Evolutionary conservation across 2,888 invertebrate species (phyloP).

Genomic region (Proisotoma minuta): DNA sequence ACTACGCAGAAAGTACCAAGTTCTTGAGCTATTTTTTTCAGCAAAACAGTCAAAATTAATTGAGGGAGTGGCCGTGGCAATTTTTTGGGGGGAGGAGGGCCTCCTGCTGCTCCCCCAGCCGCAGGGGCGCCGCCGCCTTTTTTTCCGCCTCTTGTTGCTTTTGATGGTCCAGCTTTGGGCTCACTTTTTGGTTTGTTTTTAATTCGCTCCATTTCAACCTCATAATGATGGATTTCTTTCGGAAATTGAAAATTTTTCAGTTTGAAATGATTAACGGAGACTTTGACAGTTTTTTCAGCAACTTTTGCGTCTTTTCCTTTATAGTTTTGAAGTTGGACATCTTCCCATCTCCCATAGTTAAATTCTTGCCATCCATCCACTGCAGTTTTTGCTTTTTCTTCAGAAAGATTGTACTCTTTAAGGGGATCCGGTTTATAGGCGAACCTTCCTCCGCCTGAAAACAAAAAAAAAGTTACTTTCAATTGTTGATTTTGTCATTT

Average conservation of each 20-base stretch:
- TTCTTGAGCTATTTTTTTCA: background rate
- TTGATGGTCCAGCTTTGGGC: background rate
- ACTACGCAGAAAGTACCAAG: constrained; percentile 5
- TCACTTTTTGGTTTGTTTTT: background rate
- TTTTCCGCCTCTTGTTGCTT: background rate
- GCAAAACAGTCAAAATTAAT: constrained; percentile 7
- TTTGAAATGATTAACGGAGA: constrained; percentile 20
- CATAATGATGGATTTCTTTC: constrained; percentile 18
- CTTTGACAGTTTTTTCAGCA: background rate
- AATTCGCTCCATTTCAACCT: constrained; percentile 16
- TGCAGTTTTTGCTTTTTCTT: too few relatives aligned
- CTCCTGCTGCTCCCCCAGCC: background rate
- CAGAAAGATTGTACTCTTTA: too few relatives aligned
- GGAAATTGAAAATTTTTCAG: constrained; percentile 11
- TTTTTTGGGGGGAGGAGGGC: background rate
- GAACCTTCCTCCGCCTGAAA: too few relatives aligned
- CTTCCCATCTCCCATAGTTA: too few relatives aligned
- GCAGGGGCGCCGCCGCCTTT: background rate
- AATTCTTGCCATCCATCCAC: too few relatives aligned
- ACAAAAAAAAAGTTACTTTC: too few relatives aligned
- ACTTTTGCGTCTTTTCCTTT: background rate
- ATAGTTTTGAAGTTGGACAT: constrained; percentile 13
- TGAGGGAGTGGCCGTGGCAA: constrained; percentile 21
- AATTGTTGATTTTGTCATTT: too few relatives aligned
- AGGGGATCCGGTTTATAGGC: too few relatives aligned